These are phyloP conservation scores for Oreotrochilus melanogaster DNA, from an alignment of 2,113 vertebrate species.

Conservation along the genomic window DNA sequence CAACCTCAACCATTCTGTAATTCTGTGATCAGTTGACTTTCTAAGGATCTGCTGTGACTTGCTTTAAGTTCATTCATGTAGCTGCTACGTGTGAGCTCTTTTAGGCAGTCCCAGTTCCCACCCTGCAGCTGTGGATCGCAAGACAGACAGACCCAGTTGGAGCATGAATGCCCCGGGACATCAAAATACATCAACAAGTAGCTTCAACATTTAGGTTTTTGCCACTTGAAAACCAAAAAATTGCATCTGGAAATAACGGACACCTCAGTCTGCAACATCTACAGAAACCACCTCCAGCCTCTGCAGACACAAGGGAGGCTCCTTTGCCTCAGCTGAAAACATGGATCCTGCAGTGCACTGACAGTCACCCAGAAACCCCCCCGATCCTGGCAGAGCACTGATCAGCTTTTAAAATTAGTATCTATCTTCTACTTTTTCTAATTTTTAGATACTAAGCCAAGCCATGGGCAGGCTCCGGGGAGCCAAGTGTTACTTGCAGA, in stretches of 20 bases:
- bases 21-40: not conserved
- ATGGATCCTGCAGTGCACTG: too few species aligned
- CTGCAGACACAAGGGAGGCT: not conserved
- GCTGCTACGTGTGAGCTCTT: not conserved
- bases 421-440: not conserved
- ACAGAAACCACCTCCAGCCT: accelerated
- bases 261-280: not conserved
- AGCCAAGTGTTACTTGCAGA: not conserved
- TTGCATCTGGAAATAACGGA: not conserved
- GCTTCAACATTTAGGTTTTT: not conserved
- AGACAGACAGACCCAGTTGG: not conserved
- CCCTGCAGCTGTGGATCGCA: not conserved
- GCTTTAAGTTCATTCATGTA: not conserved
- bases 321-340: not conserved
- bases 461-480: not conserved
- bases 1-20: too few species aligned
- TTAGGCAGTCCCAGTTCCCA: not conserved
- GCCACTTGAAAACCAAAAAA: not conserved
- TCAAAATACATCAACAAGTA: not conserved
- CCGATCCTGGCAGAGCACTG: not conserved
- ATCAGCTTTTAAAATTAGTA: not conserved
- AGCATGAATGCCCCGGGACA: not conserved
- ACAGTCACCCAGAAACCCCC: not conserved
- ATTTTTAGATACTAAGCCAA: accelerated
- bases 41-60: not conserved